Conservation (phyloP, 2,113 vertebrate species). For the Ammospiza caudacuta region DNA sequence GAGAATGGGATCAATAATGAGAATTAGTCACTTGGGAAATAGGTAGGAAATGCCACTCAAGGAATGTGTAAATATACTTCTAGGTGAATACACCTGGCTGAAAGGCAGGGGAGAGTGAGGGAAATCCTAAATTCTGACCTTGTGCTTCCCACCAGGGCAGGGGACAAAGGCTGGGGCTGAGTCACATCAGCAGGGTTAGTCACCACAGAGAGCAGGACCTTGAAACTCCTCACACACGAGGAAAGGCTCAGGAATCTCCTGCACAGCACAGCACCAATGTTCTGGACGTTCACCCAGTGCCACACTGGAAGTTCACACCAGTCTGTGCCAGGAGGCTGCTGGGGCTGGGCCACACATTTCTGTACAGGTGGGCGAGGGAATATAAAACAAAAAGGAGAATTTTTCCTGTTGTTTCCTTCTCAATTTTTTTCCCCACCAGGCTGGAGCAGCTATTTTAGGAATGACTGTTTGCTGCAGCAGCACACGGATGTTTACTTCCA, state of each 20-base stretch:
- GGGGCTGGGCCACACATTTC: background rate
- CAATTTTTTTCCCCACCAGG: background rate
- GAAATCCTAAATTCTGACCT: background rate
- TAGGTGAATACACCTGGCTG: background rate
- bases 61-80: background rate
- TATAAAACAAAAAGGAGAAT: too few species aligned
- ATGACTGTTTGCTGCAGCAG: background rate
- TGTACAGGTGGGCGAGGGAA: background rate
- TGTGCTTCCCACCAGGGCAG: background rate
- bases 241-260: background rate
- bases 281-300: background rate
- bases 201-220: background rate
- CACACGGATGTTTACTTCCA: background rate
- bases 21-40: background rate
- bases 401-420: background rate
- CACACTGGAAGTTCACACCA: background rate
- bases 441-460: background rate
- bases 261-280: rapidly evolving
- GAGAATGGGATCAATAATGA: background rate
- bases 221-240: background rate
- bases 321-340: background rate
- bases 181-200: background rate
- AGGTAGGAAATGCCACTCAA: background rate
- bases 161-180: background rate
- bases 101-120: background rate